phyloP scores from a whole-genome alignment of 2,797 vertebrate genomes.

The Octomys mimax region DNA sequence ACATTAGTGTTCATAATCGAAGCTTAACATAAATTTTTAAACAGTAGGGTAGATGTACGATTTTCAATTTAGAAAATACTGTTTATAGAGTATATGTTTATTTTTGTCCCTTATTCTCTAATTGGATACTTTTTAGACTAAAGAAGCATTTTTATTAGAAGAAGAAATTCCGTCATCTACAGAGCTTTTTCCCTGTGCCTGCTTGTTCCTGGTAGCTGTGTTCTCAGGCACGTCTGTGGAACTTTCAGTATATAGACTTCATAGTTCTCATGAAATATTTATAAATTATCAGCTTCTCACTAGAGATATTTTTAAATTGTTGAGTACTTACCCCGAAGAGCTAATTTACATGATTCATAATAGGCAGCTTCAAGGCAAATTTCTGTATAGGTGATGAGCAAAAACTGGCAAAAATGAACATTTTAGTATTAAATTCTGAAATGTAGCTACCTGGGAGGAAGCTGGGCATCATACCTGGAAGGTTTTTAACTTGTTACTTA shows the following conservation, averaged over 20 bases:
- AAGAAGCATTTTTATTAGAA: too few species aligned
- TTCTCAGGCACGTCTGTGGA: background rate
- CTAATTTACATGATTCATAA: slow-evolving; percentile 69
- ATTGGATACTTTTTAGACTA: background rate
- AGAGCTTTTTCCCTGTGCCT: too few species aligned
- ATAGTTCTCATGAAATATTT: background rate
- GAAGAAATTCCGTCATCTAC: too few species aligned
- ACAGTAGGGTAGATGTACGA: background rate
- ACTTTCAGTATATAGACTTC: background rate
- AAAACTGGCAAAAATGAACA: slow-evolving; percentile 71
- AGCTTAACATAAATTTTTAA: slow-evolving; percentile 20
- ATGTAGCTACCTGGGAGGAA: slow-evolving; percentile 15
- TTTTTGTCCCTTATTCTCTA: slow-evolving; percentile 3
- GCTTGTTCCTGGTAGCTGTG: background rate
- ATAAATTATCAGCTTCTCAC: slow-evolving; percentile 47
- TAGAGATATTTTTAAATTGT: background rate
- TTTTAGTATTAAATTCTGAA: slow-evolving; percentile 69
- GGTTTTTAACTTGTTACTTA: slow-evolving; percentile 63
- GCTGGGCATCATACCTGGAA: slow-evolving; percentile 70
- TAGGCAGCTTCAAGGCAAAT: slow-evolving; percentile 60
- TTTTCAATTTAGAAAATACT: slow-evolving; percentile 8
- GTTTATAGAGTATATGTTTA: background rate
- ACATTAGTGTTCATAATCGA: slow-evolving; percentile 6
- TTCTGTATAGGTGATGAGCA: background rate
- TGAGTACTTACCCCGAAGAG: slow-evolving; percentile 33